Percentiles rank a stretch among this genome's conserved stretches.
phyloP scores from a whole-genome alignment of 2,888 invertebrate genomes.

The Ametastegia equiseti region DNA sequence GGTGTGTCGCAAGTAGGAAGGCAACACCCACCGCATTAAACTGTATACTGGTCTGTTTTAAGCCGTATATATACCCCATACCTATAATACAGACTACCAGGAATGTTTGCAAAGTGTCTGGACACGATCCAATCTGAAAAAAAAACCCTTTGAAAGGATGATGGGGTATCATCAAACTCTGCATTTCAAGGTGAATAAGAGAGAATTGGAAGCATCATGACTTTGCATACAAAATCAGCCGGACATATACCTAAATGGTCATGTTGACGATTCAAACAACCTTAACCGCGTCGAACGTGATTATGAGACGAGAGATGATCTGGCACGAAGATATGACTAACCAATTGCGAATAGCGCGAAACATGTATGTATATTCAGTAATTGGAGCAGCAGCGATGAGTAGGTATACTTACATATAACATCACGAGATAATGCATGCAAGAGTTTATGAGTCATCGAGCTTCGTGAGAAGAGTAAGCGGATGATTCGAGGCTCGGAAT shows the following conservation, averaged over 20 bases:
- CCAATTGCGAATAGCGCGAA: conserved; percentile 59
- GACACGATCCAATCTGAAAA: background rate
- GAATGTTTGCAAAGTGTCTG: background rate
- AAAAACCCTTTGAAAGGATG: background rate
- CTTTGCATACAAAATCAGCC: background rate
- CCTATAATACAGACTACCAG: background rate
- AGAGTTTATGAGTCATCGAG: conserved; percentile 59
- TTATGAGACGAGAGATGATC: conserved; percentile 28
- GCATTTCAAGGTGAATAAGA: background rate
- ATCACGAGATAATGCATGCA: conserved; percentile 56
- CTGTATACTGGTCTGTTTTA: background rate
- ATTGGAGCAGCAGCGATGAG: conserved; percentile 63
- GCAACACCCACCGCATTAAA: conserved; percentile 6
- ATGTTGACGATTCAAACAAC: conserved; percentile 31
- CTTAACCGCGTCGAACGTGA: conserved; percentile 42
- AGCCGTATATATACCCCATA: no score
- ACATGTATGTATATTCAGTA: conserved; percentile 62
- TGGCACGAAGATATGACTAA: conserved; percentile 60
- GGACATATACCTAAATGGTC: background rate
- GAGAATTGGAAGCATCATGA: no score
- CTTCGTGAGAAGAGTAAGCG: background rate
- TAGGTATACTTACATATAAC: no score
- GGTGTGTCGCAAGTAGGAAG: conserved; percentile 35
- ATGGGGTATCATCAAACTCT: background rate
- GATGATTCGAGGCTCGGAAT: background rate